phyloP scores from a whole-genome alignment of 2,113 vertebrate genomes.

The Hylia prasina region DNA sequence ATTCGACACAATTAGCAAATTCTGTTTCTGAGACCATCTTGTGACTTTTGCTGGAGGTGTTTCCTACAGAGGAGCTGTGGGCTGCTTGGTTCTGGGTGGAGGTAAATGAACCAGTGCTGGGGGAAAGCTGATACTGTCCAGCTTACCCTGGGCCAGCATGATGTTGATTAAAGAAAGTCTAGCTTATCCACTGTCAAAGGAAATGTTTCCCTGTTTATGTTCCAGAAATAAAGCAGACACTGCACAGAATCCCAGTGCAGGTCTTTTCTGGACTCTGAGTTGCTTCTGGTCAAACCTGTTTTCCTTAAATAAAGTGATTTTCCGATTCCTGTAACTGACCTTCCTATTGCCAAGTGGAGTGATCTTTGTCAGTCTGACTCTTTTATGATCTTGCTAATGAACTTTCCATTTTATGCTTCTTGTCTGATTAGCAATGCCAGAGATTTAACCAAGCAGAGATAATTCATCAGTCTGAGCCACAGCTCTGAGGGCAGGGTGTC shows the following conservation, averaged over 20 bases:
- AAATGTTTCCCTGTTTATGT: background rate
- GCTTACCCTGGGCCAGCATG: background rate
- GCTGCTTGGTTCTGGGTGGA: background rate
- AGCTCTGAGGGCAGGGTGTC: constrained; percentile 25
- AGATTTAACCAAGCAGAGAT: constrained; percentile 57
- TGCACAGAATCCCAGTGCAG: background rate
- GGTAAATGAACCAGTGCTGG: background rate
- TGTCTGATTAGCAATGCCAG: constrained; percentile 57
- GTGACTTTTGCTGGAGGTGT: background rate
- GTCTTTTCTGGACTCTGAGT: background rate
- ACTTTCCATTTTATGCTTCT: constrained; percentile 53
- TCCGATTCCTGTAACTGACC: background rate
- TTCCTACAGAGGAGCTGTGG: background rate
- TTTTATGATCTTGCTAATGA: constrained; percentile 57
- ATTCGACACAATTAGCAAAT: constrained; percentile 32
- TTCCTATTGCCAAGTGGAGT: background rate
- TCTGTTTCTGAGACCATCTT: background rate
- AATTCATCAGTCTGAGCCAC: constrained; percentile 41
- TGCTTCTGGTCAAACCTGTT: background rate
- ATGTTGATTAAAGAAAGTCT: background rate
- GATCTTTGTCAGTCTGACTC: constrained; percentile 48
- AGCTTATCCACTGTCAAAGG: background rate
- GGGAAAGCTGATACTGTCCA: background rate
- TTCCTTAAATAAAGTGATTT: background rate
- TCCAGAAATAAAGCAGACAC: background rate